Evolutionary conservation across 2,113 vertebrate species (phyloP), one percentile per base, ranked within the genome.

Genomic region (Ctenodactylus gundi): DNA sequence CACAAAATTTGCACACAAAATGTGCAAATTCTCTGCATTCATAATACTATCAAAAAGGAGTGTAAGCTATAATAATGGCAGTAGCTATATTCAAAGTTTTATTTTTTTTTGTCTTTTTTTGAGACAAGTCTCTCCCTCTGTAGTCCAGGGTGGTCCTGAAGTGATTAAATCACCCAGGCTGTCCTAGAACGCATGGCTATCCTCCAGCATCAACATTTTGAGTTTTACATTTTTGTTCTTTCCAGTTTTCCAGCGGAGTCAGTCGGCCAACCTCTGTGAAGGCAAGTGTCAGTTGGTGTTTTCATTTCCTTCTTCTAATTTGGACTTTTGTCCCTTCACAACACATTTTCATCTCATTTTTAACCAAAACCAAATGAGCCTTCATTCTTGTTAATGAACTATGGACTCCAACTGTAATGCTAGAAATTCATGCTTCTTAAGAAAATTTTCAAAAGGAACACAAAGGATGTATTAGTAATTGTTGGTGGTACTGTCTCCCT

Each of bases 341-440:
- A 64, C 75, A 93, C 55, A 89, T 83, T 94, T 85, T 94, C 68
- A 73, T 96, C 58, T 94, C 65, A 84, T 94, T 89, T 94, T 96
- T 93, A 97, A 92, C 44, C 67, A 78, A 96, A 96, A 95, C 46
- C 90, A 93, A 96, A 96, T 60, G 80, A 85, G 44, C 85, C 70
- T 91, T 83, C 41, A 65, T 92, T 91, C 83, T 62, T 73, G 70
- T 76, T 95, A 96, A 82, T 95, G 72, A 87, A 76, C 75, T 93
- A 93, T 76, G 67, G 29, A 68, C 60, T 82, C 55, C 2, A 44
- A 51, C 20, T 86, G 87, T 94, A 77, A 91, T 70, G 64, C 55
- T 93, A 81, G 67, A 93, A 93, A 77, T 75, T 36, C 36, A 94
- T 81, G 89, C 96, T 93, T 58, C 76, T 87, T 49, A 80, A 84